Base-by-base conservation (phyloP, 2,888 invertebrate genomes). In the Amphipoea lucens region DNA sequence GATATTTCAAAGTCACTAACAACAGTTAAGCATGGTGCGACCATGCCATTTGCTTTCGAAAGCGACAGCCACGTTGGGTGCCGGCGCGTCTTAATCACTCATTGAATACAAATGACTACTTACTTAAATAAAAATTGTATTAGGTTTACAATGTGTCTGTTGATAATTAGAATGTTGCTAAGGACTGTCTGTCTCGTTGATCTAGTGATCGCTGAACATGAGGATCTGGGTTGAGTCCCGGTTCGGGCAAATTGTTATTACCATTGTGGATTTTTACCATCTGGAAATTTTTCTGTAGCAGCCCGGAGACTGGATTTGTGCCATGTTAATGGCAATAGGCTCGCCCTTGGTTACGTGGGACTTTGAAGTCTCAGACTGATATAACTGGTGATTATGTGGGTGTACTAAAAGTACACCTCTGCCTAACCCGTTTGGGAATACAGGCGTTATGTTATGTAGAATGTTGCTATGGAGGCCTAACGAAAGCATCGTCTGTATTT, bases 41-140 rank as follows among this genome's bases (percentile, higher is more conserved):
- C 81, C 68, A 63, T 76, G 17, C 89, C 84, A 48, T 74, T 83
- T 84, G 83, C 86, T 91, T 94, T 92, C 93, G 93, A 94, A 94
- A 94, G 94, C 88, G 91, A 93, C 91, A 93, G 86, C 90, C 88
- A 75, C 79, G 60, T 66, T 85, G 87, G 90, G 92, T 90, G 91
- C 90, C 78, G 70, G 67, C 77, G 66, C 71, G 75, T 72, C 82
- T 84, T 81, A 87, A 90, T 90, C 87, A 75, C 82, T 83, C 76
- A 88, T 87, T 89, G 89, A 89, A 90, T 90, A 85, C 86, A 83
- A 90, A 91, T 81, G 54, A 81, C 67, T 74, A 74, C 63, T 70
- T 14, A 62, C 60, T 68, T 45, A 66, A 42, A 57, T 29, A 20
- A 48, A 57, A 84, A 71, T 71, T 71, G 20, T 74, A 62, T 67